phyloP scores from a whole-genome alignment of 1,140 invertebrate species.

The Brachionus angularis region DNA sequence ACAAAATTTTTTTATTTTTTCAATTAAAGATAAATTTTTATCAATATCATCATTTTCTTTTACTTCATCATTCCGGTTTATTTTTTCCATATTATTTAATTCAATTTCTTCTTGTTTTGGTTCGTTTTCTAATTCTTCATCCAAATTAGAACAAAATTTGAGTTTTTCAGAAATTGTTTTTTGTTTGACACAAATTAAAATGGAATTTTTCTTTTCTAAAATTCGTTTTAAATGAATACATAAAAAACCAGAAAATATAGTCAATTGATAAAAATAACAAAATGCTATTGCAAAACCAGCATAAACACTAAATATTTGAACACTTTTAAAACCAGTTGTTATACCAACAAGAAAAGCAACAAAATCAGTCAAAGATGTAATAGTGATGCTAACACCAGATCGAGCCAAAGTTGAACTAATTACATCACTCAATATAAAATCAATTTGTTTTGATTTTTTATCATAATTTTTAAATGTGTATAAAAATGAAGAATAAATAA shows the following conservation, averaged over 20 bases:
- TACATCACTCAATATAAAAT: slow-evolving; percentile 72
- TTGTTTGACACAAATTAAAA: slow-evolving; percentile 64
- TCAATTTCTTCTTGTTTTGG: too few relatives aligned
- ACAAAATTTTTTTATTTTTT: slow-evolving; percentile 69
- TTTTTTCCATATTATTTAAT: too few relatives aligned
- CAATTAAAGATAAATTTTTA: slow-evolving; percentile 55
- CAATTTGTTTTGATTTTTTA: slow-evolving; percentile 63
- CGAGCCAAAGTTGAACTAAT: slow-evolving; percentile 82
- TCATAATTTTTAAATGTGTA: slow-evolving; percentile 51
- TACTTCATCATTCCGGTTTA: not conserved
- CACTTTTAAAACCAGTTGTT: slow-evolving; percentile 85
- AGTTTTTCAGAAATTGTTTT: too few relatives aligned
- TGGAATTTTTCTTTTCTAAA: slow-evolving; percentile 74
- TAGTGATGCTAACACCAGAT: slow-evolving; percentile 94
- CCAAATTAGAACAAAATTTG: too few relatives aligned
- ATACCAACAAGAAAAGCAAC: slow-evolving; percentile 92
- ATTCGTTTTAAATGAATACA: slow-evolving; percentile 84
- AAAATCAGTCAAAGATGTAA: slow-evolving; percentile 94
- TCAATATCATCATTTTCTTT: not conserved
- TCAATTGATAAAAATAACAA: slow-evolving; percentile 89
- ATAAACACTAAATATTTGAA: slow-evolving; percentile 93
- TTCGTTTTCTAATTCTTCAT: too few relatives aligned
- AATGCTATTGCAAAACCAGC: slow-evolving; percentile 81
- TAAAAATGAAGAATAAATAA: slow-evolving; percentile 87
- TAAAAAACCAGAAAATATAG: slow-evolving; percentile 86